Evolutionary conservation across 2,797 vertebrate species (phyloP).

Genomic region (Salarias fasciatus): DNA sequence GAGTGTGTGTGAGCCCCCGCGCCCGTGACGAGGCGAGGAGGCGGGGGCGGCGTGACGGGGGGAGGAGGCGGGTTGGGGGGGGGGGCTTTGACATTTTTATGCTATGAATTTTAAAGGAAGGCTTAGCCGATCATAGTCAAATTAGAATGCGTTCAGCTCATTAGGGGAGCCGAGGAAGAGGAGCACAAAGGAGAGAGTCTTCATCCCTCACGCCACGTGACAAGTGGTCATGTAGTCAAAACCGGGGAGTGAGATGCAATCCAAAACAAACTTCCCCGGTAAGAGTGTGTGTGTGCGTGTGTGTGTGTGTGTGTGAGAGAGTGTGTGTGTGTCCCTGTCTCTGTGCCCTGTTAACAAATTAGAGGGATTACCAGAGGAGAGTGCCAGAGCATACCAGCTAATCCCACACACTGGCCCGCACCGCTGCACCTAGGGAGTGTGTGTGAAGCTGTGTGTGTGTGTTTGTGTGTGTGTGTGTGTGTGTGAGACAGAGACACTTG

Average conservation of each 20-base stretch:
- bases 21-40: conserved; percentile 26
- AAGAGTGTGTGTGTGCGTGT: conserved; percentile 44
- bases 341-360: conserved; percentile 82
- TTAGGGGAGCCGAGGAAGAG: conserved; percentile 43
- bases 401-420: conserved; percentile 75
- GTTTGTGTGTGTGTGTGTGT: conserved; percentile 12
- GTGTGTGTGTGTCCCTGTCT: conserved; percentile 35
- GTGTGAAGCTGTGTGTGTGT: conserved; percentile 29
- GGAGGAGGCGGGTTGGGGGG: neutral
- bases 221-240: conserved; percentile 12
- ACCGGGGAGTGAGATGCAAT: conserved; percentile 23
- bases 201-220: conserved; percentile 17
- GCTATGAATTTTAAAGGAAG: conserved; percentile 64
- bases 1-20: conserved; percentile 27
- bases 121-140: conserved; percentile 66
- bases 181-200: conserved; percentile 10
- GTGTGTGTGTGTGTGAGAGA: conserved; percentile 32
- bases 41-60: neutral
- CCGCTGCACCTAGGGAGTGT: conserved; percentile 67
- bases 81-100: conserved; percentile 43
- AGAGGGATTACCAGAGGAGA: conserved; percentile 79
- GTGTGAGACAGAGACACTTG: no score
- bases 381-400: conserved; percentile 78
- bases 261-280: conserved; percentile 49
- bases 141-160: conserved; percentile 73